Conservation (phyloP, 2,888 invertebrate genomes). For the Eristalinus aeneus region DNA sequence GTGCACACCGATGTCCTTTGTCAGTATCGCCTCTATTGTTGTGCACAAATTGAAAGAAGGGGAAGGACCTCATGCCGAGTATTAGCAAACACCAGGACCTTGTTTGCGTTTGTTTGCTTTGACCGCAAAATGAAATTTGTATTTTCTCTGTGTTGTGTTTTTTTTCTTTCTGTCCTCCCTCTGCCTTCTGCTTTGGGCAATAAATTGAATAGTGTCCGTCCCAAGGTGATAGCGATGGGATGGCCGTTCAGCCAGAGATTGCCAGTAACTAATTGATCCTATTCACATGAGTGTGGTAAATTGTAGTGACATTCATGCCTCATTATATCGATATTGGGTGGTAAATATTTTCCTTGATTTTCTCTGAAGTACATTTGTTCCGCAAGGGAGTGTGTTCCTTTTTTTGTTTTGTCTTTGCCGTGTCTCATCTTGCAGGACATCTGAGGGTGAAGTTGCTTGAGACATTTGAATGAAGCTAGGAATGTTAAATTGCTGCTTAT, state of each 20-base stretch:
- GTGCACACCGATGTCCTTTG: slow-evolving; percentile 12
- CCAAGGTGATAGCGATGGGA: slow-evolving; percentile 30
- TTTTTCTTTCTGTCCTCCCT: neutral
- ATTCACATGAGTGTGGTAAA: slow-evolving; percentile 67
- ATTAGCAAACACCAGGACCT: slow-evolving; percentile 64
- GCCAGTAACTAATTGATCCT: slow-evolving; percentile 69
- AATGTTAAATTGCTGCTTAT: neutral
- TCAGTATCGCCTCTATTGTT: slow-evolving; percentile 43
- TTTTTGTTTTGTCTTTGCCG: neutral
- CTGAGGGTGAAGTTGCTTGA: neutral
- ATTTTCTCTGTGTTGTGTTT: slow-evolving; percentile 15
- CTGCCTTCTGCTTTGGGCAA: neutral
- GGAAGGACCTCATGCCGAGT: slow-evolving; percentile 68
- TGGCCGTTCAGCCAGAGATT: slow-evolving; percentile 27
- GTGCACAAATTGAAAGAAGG: slow-evolving; percentile 36
- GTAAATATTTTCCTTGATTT: slow-evolving; percentile 53
- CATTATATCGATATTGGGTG: slow-evolving; percentile 61
- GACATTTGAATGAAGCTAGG: neutral
- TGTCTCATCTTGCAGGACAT: neutral
- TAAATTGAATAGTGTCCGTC: slow-evolving; percentile 29
- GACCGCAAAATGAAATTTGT: slow-evolving; percentile 64
- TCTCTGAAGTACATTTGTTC: slow-evolving; percentile 65
- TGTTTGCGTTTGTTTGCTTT: slow-evolving; percentile 68
- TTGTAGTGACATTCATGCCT: slow-evolving; percentile 66
- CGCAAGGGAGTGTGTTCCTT: slow-evolving; percentile 26